Percentiles rank a stretch among this genome's conserved stretches.
Conservation (phyloP, 2,797 vertebrate genomes). For the Sebastes variabilis region DNA sequence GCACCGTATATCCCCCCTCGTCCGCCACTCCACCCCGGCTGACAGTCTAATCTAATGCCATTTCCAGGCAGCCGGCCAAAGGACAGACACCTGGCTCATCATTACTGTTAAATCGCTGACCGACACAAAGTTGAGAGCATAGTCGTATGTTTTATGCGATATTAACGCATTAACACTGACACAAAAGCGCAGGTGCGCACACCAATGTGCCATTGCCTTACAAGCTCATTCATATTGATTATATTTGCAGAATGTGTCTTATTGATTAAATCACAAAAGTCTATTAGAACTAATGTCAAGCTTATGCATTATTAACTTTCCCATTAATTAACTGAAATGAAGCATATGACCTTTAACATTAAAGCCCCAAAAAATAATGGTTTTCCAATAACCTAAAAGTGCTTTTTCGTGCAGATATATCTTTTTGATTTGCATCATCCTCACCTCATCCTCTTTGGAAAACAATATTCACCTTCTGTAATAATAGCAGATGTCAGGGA, state of each 20-base stretch:
- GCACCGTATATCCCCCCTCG: background rate
- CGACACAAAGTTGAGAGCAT: conserved; percentile 40
- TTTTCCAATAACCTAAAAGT: conserved; percentile 1
- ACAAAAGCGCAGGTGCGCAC: background rate
- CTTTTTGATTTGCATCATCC: conserved; percentile 4
- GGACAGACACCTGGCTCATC: conserved; percentile 67
- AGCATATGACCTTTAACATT: conserved; percentile 29
- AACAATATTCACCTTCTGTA: conserved; percentile 5
- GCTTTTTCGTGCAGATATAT: background rate
- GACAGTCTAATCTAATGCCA: conserved; percentile 59
- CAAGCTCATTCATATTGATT: conserved; percentile 34
- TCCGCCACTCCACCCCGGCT: background rate
- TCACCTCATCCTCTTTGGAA: background rate
- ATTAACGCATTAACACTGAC: conserved; percentile 4
- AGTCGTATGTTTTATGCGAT: conserved; percentile 36
- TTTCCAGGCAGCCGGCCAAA: conserved; percentile 66
- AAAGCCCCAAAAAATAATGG: background rate
- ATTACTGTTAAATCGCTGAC: conserved; percentile 58
- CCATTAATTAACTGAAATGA: conserved; percentile 17
- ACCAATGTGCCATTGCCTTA: background rate
- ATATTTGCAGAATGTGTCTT: background rate
- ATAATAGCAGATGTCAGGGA: conserved; percentile 28
- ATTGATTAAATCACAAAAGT: conserved; percentile 48
- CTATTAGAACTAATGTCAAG: conserved; percentile 29
- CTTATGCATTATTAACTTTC: conserved; percentile 47